Evolutionary conservation across 2,888 invertebrate species (phyloP).

Genomic region (Argyresthia albistria): DNA sequence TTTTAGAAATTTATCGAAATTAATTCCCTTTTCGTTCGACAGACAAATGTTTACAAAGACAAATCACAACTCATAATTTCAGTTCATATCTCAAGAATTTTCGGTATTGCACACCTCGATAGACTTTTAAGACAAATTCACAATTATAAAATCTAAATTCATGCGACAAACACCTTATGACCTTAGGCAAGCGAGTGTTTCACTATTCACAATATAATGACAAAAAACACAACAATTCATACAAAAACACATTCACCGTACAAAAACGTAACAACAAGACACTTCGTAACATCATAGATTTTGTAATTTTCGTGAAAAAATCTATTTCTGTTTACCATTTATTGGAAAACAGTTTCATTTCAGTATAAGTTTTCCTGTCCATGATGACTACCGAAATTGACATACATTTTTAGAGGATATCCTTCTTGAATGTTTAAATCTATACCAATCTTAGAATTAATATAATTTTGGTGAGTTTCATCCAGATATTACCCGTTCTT

Average conservation of each 20-base stretch:
- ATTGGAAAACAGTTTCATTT: too few relatives aligned
- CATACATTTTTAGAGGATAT: too few relatives aligned
- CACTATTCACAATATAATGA: neutral
- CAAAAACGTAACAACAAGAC: slow-evolving; percentile 9
- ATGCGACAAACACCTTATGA: too few relatives aligned
- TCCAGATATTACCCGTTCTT: neutral
- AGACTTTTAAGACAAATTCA: neutral
- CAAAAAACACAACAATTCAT: slow-evolving; percentile 3
- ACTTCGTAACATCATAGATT: too few relatives aligned
- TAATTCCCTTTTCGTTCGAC: neutral
- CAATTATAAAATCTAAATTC: neutral
- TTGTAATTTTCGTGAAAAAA: too few relatives aligned
- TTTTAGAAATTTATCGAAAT: neutral
- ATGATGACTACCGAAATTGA: too few relatives aligned
- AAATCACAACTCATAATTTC: neutral
- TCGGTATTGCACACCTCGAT: too few relatives aligned
- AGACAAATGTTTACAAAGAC: neutral
- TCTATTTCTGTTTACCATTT: too few relatives aligned
- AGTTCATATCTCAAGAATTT: too few relatives aligned
- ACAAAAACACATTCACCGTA: slow-evolving; percentile 8
- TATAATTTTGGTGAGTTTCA: too few relatives aligned
- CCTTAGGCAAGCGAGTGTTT: neutral
- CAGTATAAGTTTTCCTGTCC: too few relatives aligned
- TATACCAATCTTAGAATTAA: too few relatives aligned
- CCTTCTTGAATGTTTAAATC: neutral